These are phyloP conservation scores for Sthenelais limicola DNA, from an alignment of 2,888 invertebrate species.

Conservation along the genomic window DNA sequence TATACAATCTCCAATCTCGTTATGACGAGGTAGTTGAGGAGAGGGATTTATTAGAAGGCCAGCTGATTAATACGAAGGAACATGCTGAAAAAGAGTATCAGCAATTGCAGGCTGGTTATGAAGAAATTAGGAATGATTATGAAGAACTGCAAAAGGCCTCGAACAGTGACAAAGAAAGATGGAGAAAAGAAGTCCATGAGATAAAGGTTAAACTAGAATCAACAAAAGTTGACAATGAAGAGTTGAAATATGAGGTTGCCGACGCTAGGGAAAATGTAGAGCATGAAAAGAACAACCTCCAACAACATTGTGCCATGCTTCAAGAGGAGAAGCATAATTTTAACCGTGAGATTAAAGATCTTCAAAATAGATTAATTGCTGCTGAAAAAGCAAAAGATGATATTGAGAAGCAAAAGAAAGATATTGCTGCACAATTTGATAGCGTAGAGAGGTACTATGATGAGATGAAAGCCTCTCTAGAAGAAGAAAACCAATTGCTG, in stretches of 20 bases:
- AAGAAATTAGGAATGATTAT: constrained; percentile 37
- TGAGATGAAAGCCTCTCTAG: constrained; percentile 41
- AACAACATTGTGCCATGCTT: constrained; percentile 24
- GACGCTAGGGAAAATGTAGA: constrained; percentile 18
- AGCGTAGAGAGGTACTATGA: constrained; percentile 25
- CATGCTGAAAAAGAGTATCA: constrained; percentile 38
- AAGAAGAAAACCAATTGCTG: constrained; percentile 33
- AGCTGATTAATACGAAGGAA: constrained; percentile 5
- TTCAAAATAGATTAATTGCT: constrained; percentile 18
- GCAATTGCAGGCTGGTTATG: constrained; percentile 24
- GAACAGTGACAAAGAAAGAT: constrained; percentile 25
- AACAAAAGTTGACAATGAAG: constrained; percentile 34
- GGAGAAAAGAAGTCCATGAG: constrained; percentile 24
- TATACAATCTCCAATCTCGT: constrained; percentile 8
- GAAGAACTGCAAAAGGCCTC: constrained; percentile 22
- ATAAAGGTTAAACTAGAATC: constrained; percentile 23
- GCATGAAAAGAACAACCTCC: constrained; percentile 1
- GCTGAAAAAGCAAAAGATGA: constrained; percentile 33
- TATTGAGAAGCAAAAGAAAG: constrained; percentile 17
- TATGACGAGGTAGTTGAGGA: constrained; percentile 37
- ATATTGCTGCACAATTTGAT: constrained; percentile 3
- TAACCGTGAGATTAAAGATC: constrained; percentile 31
- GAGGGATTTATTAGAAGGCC: constrained; percentile 22
- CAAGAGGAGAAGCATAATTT: constrained; percentile 35
- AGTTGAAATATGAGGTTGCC: constrained; percentile 1